A percentile compares a stretch with the other conserved stretches of the same genome.
Conservation (phyloP, 2,113 vertebrate species). For the Oceanites oceanicus region DNA sequence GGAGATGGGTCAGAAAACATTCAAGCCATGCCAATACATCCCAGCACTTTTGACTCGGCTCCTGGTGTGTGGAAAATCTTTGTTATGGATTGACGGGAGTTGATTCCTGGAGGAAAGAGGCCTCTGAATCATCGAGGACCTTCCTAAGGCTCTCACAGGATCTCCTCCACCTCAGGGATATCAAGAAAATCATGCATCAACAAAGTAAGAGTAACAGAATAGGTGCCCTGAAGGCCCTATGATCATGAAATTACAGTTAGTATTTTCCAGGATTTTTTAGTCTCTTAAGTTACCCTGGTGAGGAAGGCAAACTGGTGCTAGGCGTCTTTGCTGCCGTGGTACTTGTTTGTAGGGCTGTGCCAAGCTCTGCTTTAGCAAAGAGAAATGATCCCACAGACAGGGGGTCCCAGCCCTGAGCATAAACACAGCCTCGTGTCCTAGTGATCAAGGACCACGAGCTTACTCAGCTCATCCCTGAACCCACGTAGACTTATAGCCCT, state of each 20-base stretch:
- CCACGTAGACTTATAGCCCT: fast-evolving
- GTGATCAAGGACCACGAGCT: neutral
- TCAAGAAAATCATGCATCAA: neutral
- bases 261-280: neutral
- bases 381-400: neutral
- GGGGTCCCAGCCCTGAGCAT: neutral
- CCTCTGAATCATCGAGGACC: neutral
- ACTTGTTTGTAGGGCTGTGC: neutral
- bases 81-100: neutral
- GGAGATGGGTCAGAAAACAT: neutral
- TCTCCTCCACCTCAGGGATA: neutral
- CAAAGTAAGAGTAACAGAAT: neutral
- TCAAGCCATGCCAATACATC: neutral
- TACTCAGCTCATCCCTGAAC: neutral
- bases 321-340: neutral
- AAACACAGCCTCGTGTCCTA: neutral
- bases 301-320: neutral
- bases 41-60: neutral
- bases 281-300: neutral
- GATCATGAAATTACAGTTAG: neutral
- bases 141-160: neutral
- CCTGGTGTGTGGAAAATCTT: neutral
- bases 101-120: neutral
- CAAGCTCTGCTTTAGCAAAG: neutral
- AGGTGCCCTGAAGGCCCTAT: neutral